Evolutionary conservation across 2,888 invertebrate species (phyloP), one percentile per base, ranked within the genome.

Genomic region (Balanococcus diminutus): DNA sequence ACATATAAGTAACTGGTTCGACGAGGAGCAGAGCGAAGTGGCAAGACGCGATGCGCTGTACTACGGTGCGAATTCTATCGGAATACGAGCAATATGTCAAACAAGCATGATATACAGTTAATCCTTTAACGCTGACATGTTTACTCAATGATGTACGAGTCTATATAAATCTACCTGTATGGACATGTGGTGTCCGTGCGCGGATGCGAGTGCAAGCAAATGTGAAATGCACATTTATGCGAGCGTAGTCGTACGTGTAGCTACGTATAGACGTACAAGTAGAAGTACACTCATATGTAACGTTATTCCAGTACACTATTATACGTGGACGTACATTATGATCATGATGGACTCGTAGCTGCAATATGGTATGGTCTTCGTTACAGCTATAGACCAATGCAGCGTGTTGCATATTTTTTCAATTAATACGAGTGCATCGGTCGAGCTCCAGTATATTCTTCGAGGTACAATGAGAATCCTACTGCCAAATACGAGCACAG

Each of bases 11-110:
- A 67, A 67, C 67, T 67, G 67, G 67, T 67, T 67, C 6, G 11
- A 2, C 42, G 42, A 42, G 36, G 36, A 36, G 8, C 42, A 36
- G 5, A 36, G 14, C 56, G 22, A 22, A 4, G 22, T 9, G 9
- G 56, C 56, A 22, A 51, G 22, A 14, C 9, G 56, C 28, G 28
- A 28, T 25, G 22, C 25, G n/a, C 72, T 28, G 75, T 79, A 36
- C 36, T 28, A 36, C 75, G 75, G 75, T 79, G 75, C 75, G 75
- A 79, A 79, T 79, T 79, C 75, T 79, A 79, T 79, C 75, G 19
- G 75, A 36, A 79, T 79, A 79, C 75, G 75, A 79, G 75, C 75
- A 79, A 79, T 79, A 79, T 79, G 75, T 79, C 75, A 79, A 79
- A 79, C 75, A 36, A 79, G 36, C 75, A 79, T 79, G 75, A 79